Base-by-base conservation (phyloP, 2,797 vertebrate species). In the Falco columbarius region DNA sequence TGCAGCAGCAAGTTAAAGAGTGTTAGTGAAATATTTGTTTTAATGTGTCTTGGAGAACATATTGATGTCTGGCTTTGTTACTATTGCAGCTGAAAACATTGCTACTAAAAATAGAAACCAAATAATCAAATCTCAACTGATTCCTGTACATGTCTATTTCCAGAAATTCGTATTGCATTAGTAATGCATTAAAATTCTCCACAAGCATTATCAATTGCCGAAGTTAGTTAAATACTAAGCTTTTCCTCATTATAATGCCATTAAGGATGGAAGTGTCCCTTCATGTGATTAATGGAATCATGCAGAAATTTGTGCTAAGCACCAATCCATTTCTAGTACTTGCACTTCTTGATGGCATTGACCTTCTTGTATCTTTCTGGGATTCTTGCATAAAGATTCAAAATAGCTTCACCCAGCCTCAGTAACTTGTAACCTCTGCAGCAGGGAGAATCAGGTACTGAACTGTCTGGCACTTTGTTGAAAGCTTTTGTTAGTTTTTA, bases 231-330 rank as follows among this genome's bases (percentile, higher is more conserved):
- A 96, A 95, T 82, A 94, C 36, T 91, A 93, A 93, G 79, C 26
- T 94, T 96, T 90, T 89, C 70, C 67, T 96, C 83, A 95, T 97
- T 97, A 95, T 89, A 93, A 95, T 95, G 71, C 66, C 83, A 95
- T 97, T 96, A 97, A 96, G 83, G 27, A 75, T 40, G 54, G 86
- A 86, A 96, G 46, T 40, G 36, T n/a, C 68, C 58, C 36, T 96
- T 86, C 61, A 54, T 72, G 63, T 96, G 90, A 96, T 40, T 97
- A 92, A 97, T 81, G 85, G 81, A 94, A 58, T 81, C 68, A 76
- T 15, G 67, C 7, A 93, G 54, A 90, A 94, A 91, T 91, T 80
- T 95, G 56, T 92, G 34, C 75, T 89, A 72, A 92, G 70, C n/a
- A 73, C 26, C 52, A 66, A 67, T 24, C 27, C 32, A 38, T 38